Base-by-base conservation (phyloP, 2,797 vertebrate genomes). In the Salarias fasciatus region DNA sequence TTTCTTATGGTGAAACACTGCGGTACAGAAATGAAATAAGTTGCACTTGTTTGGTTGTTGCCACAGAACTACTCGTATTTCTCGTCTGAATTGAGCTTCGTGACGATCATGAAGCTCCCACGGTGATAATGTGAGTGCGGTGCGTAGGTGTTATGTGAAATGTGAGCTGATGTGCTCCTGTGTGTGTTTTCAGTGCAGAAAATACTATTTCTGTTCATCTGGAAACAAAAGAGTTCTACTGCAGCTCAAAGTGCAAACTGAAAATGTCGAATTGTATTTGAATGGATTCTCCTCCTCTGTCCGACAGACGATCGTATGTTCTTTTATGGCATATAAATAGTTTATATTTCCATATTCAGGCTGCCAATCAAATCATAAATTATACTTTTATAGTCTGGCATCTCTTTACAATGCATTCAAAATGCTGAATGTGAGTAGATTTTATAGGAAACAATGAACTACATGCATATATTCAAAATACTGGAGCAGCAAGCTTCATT, bases 11-110 rank as follows among this genome's bases (percentile, higher is more conserved):
- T 82, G 80, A 83, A 86, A 80, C 72, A 24, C 72, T 73, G 69
- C 68, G 50, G 71, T 74, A 50, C 57, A 78, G 82, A 87, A 91
- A 91, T 91, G 91, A 90, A 89, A 91, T 87, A 86, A 90, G 88
- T 90, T 84, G 88, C 82, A 86, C 67, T 82, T 79, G 72, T 80
- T 82, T 78, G 54, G 59, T 69, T 8, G 77, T 69, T 70, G 79
- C 75, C 72, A 54, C 75, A 58, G 66, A 85, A 82, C 84, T 54
- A 59, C 72, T 79, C 80, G 73, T 81, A 80, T 62, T 71, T 74
- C 61, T 56, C 64, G 54, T 52, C 83, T 85, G 72, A 84, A 84
- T 86, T 78, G 35, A 73, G 56, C 30, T 57, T 80, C 69, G 40
- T 83, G 84, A 80, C 74, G 84, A 80, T 88, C 88, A 90, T 85